Evolutionary conservation across 2,113 vertebrate genomes (phyloP).

Genomic region (Prietella phreatophila): DNA sequence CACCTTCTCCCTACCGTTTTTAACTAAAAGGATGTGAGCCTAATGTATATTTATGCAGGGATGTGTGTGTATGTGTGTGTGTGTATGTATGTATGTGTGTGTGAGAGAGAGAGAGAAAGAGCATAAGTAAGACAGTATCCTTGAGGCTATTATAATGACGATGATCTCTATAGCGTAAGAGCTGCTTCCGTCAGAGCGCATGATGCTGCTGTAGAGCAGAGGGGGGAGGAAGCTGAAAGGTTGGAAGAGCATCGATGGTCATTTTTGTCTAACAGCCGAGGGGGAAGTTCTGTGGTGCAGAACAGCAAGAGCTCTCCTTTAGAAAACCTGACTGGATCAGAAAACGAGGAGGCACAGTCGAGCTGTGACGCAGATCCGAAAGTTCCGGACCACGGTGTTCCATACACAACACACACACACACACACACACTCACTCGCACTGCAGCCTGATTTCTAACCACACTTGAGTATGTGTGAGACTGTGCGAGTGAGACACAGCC

Average conservation of each 20-base stretch:
- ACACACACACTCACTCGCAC: background rate
- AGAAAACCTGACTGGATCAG: slow-evolving; percentile 54
- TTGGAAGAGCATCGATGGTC: slow-evolving; percentile 45
- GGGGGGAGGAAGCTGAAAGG: slow-evolving; percentile 14
- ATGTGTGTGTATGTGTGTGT: background rate
- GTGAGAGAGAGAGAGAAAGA: slow-evolving; percentile 20
- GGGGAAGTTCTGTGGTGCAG: slow-evolving; percentile 27
- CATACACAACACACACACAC: slow-evolving; percentile 18
- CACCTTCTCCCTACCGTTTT: background rate
- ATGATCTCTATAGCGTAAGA: slow-evolving; percentile 34
- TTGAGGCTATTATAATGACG: slow-evolving; percentile 35
- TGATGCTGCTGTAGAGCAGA: slow-evolving; percentile 51
- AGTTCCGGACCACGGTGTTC: background rate
- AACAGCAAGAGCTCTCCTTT: slow-evolving; percentile 40
- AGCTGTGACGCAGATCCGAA: slow-evolving; percentile 24
- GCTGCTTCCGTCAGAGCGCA: slow-evolving; percentile 54
- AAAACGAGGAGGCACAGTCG: slow-evolving; percentile 27
- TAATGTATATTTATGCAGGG: slow-evolving; percentile 20
- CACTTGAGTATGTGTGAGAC: slow-evolving; percentile 4
- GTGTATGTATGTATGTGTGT: background rate
- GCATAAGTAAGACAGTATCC: slow-evolving; percentile 12
- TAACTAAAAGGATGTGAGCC: background rate
- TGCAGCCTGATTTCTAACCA: slow-evolving; percentile 43
- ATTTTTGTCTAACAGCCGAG: slow-evolving; percentile 35
- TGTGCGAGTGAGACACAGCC: slow-evolving; percentile 32